These are phyloP conservation scores for Drosophila testacea DNA, from an alignment of 2,888 invertebrate species.

Conservation along the genomic window DNA sequence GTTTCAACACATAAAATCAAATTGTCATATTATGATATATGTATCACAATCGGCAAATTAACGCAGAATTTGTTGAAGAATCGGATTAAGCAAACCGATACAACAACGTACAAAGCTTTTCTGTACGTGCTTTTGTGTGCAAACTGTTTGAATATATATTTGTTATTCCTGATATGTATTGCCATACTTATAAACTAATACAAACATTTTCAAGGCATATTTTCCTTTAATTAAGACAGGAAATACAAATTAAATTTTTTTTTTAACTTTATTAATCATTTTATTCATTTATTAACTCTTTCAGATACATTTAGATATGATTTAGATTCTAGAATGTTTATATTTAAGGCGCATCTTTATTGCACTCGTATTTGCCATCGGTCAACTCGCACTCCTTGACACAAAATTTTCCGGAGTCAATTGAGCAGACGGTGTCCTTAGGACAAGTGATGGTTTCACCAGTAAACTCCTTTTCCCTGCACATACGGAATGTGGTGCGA, in stretches of 20 bases:
- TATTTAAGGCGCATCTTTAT: constrained; percentile 25
- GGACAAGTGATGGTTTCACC: constrained; percentile 50
- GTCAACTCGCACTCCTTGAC: constrained; percentile 56
- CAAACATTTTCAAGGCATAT: not conserved
- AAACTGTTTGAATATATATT: too few species aligned
- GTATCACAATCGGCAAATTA: too few species aligned
- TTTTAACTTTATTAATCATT: not conserved
- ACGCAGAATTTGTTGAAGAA: too few species aligned
- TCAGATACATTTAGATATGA: not conserved
- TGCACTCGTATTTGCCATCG: constrained; percentile 56
- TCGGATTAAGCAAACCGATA: too few species aligned
- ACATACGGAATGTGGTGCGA: constrained; percentile 66
- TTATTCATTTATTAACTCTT: not conserved
- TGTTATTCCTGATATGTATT: too few species aligned
- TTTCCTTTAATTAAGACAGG: not conserved
- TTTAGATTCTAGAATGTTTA: not conserved
- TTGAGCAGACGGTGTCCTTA: constrained; percentile 55
- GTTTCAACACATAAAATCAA: too few species aligned
- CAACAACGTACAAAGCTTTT: too few species aligned
- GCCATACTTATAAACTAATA: not conserved
- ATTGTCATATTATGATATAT: too few species aligned
- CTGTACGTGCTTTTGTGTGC: too few species aligned
- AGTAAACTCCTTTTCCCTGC: constrained; percentile 38
- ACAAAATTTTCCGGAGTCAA: constrained; percentile 62
- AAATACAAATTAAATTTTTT: not conserved